Evolutionary conservation across 2,797 vertebrate genomes (phyloP).

Genomic region (Clarias laeviceps): DNA sequence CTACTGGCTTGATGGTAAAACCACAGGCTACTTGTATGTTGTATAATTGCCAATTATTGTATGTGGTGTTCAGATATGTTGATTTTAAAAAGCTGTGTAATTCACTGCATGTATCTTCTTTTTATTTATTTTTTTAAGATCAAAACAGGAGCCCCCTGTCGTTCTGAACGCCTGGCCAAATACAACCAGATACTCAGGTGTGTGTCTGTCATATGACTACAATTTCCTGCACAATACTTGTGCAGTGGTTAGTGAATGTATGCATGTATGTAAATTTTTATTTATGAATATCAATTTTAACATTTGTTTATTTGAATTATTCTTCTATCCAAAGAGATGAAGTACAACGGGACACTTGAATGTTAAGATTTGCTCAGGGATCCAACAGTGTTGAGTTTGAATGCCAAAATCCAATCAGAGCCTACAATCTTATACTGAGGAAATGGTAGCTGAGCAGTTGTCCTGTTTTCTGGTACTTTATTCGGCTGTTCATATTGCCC

Average conservation of each 20-base stretch:
- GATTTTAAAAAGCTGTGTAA: background rate
- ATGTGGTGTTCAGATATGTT: background rate
- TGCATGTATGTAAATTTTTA: no score
- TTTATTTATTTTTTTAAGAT: conserved; percentile 74
- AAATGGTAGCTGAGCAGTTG: background rate
- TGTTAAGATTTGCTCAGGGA: background rate
- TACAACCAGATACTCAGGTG: conserved; percentile 97
- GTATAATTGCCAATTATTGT: background rate
- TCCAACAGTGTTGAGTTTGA: background rate
- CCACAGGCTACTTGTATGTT: background rate
- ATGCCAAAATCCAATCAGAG: background rate
- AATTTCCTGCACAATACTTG: background rate
- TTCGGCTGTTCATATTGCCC: background rate
- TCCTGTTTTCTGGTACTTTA: background rate
- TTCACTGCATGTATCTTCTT: background rate
- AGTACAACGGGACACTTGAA: background rate
- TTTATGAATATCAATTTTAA: no score
- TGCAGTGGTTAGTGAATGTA: no score
- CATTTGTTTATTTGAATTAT: background rate
- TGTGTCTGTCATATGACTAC: background rate
- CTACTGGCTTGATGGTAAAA: background rate
- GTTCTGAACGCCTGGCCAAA: conserved; percentile 95
- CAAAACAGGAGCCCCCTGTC: conserved; percentile 94
- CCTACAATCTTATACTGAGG: background rate
- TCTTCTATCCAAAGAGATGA: background rate